phyloP scores from a whole-genome alignment of 2,113 vertebrate genomes.

The Tonatia bakeri region DNA sequence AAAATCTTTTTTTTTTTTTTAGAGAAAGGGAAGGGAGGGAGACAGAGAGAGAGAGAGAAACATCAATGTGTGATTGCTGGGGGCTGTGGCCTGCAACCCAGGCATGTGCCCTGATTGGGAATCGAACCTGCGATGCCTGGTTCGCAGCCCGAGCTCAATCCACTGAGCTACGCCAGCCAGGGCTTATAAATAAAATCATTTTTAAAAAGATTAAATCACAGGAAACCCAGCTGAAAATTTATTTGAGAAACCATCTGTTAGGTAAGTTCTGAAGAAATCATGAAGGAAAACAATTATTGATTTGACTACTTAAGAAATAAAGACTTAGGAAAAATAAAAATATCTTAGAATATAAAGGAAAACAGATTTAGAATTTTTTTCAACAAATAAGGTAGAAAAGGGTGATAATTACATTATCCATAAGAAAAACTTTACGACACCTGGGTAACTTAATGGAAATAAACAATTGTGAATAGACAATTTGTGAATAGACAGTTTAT shows the following conservation, averaged over 20 bases:
- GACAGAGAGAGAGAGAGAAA: too few species aligned
- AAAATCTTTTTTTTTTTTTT: too few species aligned
- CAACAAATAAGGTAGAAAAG: neutral
- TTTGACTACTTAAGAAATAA: constrained; percentile 24
- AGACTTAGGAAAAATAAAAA: constrained; percentile 10
- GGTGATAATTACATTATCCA: neutral
- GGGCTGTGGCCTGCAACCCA: too few species aligned
- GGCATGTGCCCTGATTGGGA: too few species aligned
- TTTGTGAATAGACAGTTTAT: neutral
- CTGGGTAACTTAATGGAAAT: neutral
- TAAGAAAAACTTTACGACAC: neutral
- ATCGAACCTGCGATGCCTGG: too few species aligned
- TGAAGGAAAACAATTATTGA: constrained; percentile 8
- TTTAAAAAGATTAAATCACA: constrained; percentile 10
- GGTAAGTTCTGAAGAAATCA: constrained; percentile 19
- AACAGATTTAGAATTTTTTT: neutral
- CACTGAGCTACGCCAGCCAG: too few species aligned
- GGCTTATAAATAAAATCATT: too few species aligned
- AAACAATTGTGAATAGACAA: too few species aligned
- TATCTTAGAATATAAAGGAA: constrained; percentile 21
- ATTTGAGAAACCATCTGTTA: constrained; percentile 33
- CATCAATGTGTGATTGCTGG: too few species aligned
- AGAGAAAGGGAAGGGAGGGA: too few species aligned
- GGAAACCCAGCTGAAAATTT: neutral
- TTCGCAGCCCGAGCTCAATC: too few species aligned